Conservation (phyloP, 2,113 vertebrate species). For the Rhinogobius similis region DNA sequence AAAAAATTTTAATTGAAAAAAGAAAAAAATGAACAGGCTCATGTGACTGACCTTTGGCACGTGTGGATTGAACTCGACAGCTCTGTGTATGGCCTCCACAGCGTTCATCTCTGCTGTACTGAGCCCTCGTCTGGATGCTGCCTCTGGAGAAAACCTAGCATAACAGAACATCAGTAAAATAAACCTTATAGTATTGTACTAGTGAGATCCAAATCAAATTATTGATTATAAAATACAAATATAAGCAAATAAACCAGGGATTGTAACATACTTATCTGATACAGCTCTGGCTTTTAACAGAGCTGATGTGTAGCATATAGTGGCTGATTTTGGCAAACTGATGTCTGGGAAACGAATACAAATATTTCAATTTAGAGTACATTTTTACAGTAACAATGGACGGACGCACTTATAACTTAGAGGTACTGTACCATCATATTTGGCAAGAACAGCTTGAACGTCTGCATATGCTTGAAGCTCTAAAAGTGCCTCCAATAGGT, state of each 20-base stretch:
- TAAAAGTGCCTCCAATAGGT: conserved; percentile 94
- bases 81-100: conserved; percentile 99
- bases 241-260: not conserved
- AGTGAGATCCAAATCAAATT: not conserved
- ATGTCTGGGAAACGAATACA: conserved; percentile 82
- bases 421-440: conserved; percentile 92
- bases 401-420: not conserved
- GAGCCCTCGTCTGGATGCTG: conserved; percentile 94
- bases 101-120: conserved; percentile 98
- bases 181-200: no score
- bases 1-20: not conserved
- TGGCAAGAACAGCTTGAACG: conserved; percentile 96
- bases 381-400: no score
- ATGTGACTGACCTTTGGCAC: conserved; percentile 91
- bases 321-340: conserved; percentile 98
- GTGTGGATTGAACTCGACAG: conserved; percentile 99
- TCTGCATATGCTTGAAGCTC: conserved; percentile 98
- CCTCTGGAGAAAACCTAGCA: conserved; percentile 94
- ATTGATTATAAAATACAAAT: not conserved
- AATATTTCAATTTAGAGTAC: not conserved
- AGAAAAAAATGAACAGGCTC: not conserved
- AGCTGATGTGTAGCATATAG: conserved; percentile 99
- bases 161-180: conserved; percentile 2
- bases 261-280: conserved; percentile 91
- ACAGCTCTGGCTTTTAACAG: conserved; percentile 97